These are phyloP conservation scores for Pogonomyrmex barbatus DNA, from an alignment of 1,140 invertebrate species.

Conservation along the genomic window DNA sequence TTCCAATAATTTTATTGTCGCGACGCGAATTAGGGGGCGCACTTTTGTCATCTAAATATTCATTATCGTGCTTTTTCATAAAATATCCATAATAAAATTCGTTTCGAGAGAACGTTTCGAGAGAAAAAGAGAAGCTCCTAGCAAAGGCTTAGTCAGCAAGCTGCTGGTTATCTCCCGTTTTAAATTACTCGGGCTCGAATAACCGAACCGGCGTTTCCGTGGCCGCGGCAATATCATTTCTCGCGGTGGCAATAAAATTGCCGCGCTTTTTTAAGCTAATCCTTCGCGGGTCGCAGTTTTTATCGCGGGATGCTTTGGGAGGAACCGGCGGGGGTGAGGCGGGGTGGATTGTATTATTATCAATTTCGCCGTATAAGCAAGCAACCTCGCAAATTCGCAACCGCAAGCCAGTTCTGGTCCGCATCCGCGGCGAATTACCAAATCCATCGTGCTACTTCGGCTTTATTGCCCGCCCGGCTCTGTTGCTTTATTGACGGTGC, in stretches of 20 bases:
- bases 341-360: conserved; percentile 38
- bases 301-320: conserved; percentile 8
- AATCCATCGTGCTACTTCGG: conserved; percentile 27
- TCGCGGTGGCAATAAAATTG: conserved; percentile 36
- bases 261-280: conserved; percentile 48
- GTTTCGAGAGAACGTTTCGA: neutral
- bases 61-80: conserved; percentile 41
- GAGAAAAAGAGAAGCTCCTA: neutral
- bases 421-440: conserved; percentile 13
- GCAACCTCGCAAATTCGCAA: conserved; percentile 6
- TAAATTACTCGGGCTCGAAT: conserved; percentile 18
- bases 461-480: conserved; percentile 26
- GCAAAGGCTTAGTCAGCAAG: conserved; percentile 42
- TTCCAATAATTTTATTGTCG: neutral
- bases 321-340: too few species aligned
- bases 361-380: conserved; percentile 55
- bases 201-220: conserved; percentile 24
- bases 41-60: conserved; percentile 42
- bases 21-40: conserved; percentile 12
- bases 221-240: conserved; percentile 51
- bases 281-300: conserved; percentile 29
- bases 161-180: conserved; percentile 18
- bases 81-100: conserved; percentile 23
- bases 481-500: conserved; percentile 49
- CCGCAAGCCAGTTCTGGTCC: neutral